Conservation (phyloP, 2,797 vertebrate genomes). For the Carcharodon carcharias region DNA sequence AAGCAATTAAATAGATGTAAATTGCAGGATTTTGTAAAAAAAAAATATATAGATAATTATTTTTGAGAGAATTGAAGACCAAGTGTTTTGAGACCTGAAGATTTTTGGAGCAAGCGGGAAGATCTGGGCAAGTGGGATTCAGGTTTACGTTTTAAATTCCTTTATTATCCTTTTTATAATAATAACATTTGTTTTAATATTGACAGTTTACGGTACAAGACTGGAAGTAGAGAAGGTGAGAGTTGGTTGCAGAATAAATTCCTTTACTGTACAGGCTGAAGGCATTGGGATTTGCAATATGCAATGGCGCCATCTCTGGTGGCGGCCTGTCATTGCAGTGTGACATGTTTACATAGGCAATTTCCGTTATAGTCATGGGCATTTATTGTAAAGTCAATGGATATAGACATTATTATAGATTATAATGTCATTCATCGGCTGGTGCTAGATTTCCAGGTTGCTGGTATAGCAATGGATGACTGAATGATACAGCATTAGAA, state of each 20-base stretch:
- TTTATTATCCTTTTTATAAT: not conserved
- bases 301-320: not conserved
- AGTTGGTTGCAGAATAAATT: not conserved
- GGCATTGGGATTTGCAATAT: too few species aligned
- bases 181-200: not conserved
- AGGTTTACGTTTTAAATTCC: not conserved
- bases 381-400: not conserved
- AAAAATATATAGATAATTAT: too few species aligned
- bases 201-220: not conserved
- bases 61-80: too few species aligned
- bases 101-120: not conserved
- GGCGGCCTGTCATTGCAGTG: not conserved
- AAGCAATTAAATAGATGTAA: not conserved
- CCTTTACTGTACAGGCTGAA: not conserved
- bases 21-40: too few species aligned
- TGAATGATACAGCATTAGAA: not conserved
- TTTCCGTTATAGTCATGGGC: not conserved
- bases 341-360: not conserved
- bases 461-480: not conserved
- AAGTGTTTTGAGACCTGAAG: not conserved
- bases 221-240: not conserved
- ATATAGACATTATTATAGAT: not conserved
- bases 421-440: not conserved
- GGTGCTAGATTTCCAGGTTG: not conserved
- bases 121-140: not conserved